These are phyloP conservation scores for Ageneiosus marmoratus DNA, from an alignment of 2,113 vertebrate genomes.

Conservation along the genomic window DNA sequence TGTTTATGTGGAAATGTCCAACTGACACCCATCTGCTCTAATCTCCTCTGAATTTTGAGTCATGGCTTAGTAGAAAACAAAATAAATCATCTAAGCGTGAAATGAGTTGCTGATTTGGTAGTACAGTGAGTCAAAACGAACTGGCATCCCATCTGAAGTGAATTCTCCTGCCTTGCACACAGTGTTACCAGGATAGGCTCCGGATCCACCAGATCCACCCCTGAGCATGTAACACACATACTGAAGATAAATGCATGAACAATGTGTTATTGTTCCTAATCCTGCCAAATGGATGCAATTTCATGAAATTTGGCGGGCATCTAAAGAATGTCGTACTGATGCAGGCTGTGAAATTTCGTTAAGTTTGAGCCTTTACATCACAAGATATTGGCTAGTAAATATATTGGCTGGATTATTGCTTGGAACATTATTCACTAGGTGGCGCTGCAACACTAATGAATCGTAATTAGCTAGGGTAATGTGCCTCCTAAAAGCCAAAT, in stretches of 20 bases:
- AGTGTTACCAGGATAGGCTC: neutral
- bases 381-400: no score
- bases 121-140: constrained; percentile 7
- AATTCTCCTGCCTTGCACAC: constrained; percentile 2
- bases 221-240: neutral
- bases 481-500: no score
- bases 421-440: no score
- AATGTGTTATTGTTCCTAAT: constrained; percentile 23
- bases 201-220: neutral
- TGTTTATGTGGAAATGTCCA: neutral
- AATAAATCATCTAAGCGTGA: constrained; percentile 15
- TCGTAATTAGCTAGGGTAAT: no score
- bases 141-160: neutral
- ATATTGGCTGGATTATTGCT: no score
- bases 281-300: neutral
- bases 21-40: constrained; percentile 4
- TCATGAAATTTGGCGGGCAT: no score
- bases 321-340: no score
- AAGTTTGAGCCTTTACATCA: no score
- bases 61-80: constrained; percentile 12
- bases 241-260: neutral
- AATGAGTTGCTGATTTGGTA: neutral
- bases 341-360: no score
- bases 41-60: constrained; percentile 7
- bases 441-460: no score